Base-by-base conservation (phyloP, 1,140 invertebrate genomes). In the Euura lappo region DNA sequence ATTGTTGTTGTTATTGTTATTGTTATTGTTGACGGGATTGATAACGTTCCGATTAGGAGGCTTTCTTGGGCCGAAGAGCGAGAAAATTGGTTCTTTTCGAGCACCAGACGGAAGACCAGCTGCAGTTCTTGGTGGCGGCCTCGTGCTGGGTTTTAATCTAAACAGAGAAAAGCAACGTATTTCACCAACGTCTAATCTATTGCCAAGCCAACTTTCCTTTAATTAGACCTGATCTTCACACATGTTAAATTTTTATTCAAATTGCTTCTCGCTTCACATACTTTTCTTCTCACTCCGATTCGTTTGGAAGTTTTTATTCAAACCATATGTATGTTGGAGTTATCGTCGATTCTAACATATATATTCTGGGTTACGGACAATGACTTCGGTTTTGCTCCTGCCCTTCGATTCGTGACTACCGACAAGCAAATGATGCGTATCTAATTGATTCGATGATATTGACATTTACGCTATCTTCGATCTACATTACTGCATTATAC, bases 31-130 rank as follows among this genome's bases (percentile, higher is more conserved):
- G 51, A 11, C 13, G 51, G 10, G 51, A n/a, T n/a, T n/a, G 51
- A 60, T 60, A 60, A 60, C 28, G 28, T 68, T 68, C 28, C 28
- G 8, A 42, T 68, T 68, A 3, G 10, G 28, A 5, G 66, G 28
- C 65, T 76, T 79, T 70, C 72, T 77, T 42, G 78, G 43, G 66
- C 73, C 79, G 66, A 81, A 81, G 66, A 81, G 72, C 67, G 76
- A 79, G 44, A 73, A 47, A 68, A 81, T 70, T 70, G 76, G 10
- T 65, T 81, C 77, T n/a, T 68, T 76, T 75, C 78, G 79, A 70
- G 72, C 74, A 2, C 74, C 75, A 10, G 73, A 65, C 66, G 8
- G 69, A 2, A 72, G 28, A n/a, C 67, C 28, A 3, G 68, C 69
- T 3, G 68, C 51, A 11, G 71, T 44, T 42, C 65, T 73, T 43